phyloP scores from a whole-genome alignment of 2,888 invertebrate genomes.

The Torymus auratus region DNA sequence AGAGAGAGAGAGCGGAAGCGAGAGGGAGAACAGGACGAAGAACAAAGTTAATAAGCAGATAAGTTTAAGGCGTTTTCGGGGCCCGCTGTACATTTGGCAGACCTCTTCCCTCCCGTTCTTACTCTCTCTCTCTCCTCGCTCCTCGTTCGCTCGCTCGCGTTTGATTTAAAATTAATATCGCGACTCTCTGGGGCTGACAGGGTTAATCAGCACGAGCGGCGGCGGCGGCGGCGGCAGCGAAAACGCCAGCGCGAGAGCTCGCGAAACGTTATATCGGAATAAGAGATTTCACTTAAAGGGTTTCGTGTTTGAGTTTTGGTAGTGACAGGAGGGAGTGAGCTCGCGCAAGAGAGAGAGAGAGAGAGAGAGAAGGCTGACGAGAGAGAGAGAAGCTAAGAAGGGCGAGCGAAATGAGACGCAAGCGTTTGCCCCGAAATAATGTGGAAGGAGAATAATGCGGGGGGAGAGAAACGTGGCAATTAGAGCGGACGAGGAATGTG shows the following conservation, averaged over 20 bases:
- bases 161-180: constrained; percentile 77
- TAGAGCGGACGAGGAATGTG: no score
- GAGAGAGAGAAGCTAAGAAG: constrained; percentile 44
- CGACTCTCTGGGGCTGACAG: constrained; percentile 76
- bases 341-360: constrained; percentile 56
- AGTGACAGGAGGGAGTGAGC: constrained; percentile 73
- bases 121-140: constrained; percentile 20
- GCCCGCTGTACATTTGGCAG: constrained; percentile 51
- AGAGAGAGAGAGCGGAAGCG: neutral
- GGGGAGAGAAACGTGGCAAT: no score
- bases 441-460: neutral
- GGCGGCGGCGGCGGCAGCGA: constrained; percentile 59
- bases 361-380: constrained; percentile 55
- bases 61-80: constrained; percentile 57
- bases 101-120: neutral
- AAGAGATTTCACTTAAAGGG: constrained; percentile 77
- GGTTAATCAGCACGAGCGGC: constrained; percentile 72
- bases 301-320: constrained; percentile 77
- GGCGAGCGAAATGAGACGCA: constrained; percentile 43
- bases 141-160: constrained; percentile 45
- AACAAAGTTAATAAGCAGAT: constrained; percentile 58
- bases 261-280: constrained; percentile 74
- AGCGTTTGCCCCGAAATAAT: constrained; percentile 28
- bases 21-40: constrained; percentile 19
- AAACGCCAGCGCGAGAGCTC: constrained; percentile 60